Conservation (phyloP, 2,113 vertebrate genomes). For the Albula glossodonta region DNA sequence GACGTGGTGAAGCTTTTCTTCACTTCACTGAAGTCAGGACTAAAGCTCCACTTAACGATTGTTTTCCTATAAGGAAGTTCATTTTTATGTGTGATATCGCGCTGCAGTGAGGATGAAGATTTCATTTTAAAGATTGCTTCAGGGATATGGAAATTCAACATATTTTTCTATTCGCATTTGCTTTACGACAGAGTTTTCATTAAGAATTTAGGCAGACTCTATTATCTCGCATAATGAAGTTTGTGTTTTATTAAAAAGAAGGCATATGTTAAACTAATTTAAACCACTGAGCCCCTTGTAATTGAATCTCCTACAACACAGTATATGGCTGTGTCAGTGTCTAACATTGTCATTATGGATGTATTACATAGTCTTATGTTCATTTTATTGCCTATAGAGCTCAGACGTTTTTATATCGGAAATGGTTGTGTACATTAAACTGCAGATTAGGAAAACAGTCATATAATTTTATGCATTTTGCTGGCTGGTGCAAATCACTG, state of each 20-base stretch:
- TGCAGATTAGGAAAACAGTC: no score
- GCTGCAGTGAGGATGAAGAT: background rate
- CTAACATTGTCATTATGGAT: background rate
- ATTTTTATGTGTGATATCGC: background rate
- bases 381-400: background rate
- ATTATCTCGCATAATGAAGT: constrained; percentile 4
- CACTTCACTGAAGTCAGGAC: background rate
- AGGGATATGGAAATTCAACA: background rate
- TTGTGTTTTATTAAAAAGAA: background rate
- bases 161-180: background rate
- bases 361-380: background rate
- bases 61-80: background rate
- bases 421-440: background rate
- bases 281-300: background rate
- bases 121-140: background rate
- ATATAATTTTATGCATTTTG: background rate
- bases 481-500: background rate
- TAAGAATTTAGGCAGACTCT: background rate
- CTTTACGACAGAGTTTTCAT: background rate
- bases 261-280: background rate
- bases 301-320: background rate
- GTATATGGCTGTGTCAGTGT: background rate
- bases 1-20: background rate
- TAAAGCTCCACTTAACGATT: background rate
- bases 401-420: background rate